A percentile compares a stretch with the other conserved stretches of the same genome.
Conservation (phyloP, 2,888 invertebrate species). For the Bruchidius siliquastri region DNA sequence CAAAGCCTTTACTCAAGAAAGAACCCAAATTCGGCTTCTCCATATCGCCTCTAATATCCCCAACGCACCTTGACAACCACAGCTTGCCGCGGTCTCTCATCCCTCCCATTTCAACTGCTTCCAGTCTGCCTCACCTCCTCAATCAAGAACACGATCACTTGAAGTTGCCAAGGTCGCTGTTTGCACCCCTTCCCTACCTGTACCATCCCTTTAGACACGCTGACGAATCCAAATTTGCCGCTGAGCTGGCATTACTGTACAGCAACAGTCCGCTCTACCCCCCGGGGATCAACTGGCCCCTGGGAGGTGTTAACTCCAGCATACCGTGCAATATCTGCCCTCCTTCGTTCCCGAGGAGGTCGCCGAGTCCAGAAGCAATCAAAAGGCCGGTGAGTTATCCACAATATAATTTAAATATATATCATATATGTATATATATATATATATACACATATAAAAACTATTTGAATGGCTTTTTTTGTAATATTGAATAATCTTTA, state of each 20-base stretch:
- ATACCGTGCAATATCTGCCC: conserved; percentile 44
- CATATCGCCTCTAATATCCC: conserved; percentile 60
- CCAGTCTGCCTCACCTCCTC: conserved; percentile 52
- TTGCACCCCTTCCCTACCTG: conserved; percentile 69
- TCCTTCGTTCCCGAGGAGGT: conserved; percentile 42
- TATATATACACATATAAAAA: no score
- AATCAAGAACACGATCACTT: conserved; percentile 55
- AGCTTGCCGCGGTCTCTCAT: conserved; percentile 51
- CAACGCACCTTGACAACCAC: conserved; percentile 44
- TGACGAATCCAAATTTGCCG: conserved; percentile 59
- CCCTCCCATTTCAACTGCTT: conserved; percentile 48
- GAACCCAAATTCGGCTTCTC: conserved; percentile 71
- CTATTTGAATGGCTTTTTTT: no score
- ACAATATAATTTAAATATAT: no score
- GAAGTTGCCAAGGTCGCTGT: conserved; percentile 62
- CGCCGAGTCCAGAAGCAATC: conserved; percentile 43
- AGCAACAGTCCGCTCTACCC: conserved; percentile 54
- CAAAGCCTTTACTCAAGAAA: conserved; percentile 78
- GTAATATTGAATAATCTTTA: no score
- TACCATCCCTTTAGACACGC: conserved; percentile 59
- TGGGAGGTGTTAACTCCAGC: conserved; percentile 32
- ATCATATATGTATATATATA: no score
- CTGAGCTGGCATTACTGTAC: conserved; percentile 65
- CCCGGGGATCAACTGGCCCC: conserved; percentile 46
- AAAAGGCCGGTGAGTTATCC: conserved; percentile 44